phyloP scores from a whole-genome alignment of 2,113 vertebrate genomes.

The Pogonocichla stellata region DNA sequence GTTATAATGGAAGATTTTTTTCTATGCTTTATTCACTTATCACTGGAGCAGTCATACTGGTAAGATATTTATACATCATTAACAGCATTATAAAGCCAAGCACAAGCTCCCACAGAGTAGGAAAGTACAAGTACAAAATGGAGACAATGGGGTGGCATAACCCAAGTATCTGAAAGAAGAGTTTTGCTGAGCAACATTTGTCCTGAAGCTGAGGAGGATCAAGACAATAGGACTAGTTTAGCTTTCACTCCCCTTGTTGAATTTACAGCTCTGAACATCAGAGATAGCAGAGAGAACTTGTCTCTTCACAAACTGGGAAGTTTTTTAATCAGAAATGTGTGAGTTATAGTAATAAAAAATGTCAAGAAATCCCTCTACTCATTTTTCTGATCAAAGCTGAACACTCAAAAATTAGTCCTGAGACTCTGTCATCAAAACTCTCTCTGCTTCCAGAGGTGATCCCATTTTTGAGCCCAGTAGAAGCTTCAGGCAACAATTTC shows the following conservation, averaged over 20 bases:
- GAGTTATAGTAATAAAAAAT: neutral
- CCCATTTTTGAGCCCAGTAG: neutral
- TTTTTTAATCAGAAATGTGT: neutral
- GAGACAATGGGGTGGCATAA: neutral
- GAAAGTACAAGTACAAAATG: neutral
- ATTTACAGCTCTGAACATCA: neutral
- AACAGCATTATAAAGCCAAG: neutral
- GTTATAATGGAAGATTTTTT: neutral
- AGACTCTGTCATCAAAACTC: neutral
- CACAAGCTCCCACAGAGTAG: neutral
- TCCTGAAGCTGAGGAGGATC: neutral
- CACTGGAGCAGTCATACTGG: neutral
- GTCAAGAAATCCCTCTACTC: neutral
- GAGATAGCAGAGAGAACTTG: neutral
- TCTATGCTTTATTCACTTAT: neutral
- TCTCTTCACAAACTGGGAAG: neutral
- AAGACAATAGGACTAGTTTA: neutral
- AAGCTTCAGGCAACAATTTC: neutral
- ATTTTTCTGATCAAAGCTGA: neutral
- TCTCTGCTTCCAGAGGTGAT: neutral
- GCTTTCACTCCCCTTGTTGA: neutral
- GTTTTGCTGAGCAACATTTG: neutral
- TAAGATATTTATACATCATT: neutral
- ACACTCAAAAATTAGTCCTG: neutral
- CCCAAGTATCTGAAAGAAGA: neutral